Percentiles rank a stretch among this genome's conserved stretches.
phyloP scores from a whole-genome alignment of 2,113 vertebrate species.

The Limanda limanda region DNA sequence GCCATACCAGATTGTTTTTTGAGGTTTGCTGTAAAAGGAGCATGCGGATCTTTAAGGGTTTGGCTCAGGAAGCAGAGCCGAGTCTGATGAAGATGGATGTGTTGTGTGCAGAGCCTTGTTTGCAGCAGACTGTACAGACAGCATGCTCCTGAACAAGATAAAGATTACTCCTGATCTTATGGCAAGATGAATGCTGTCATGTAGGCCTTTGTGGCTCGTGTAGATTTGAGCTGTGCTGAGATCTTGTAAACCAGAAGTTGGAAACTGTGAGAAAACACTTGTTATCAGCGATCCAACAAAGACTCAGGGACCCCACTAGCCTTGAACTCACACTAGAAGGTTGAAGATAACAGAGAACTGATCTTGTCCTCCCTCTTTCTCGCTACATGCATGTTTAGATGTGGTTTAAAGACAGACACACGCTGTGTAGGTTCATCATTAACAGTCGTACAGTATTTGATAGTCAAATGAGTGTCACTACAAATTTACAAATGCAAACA shows the following conservation, averaged over 20 bases:
- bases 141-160: too few relatives aligned
- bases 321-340: constrained; percentile 43
- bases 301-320: neutral
- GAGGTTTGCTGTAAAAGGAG: constrained; percentile 1
- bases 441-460: neutral
- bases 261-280: constrained; percentile 20
- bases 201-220: neutral
- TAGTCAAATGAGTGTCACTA: neutral
- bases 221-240: neutral
- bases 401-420: too few relatives aligned
- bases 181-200: neutral
- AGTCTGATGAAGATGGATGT: neutral
- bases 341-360: constrained; percentile 12
- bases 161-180: neutral
- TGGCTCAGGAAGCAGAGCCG: neutral
- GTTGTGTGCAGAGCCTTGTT: neutral
- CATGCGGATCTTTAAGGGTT: neutral
- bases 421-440: too few relatives aligned
- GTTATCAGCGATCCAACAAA: constrained; percentile 7
- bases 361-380: neutral
- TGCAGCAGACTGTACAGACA: neutral
- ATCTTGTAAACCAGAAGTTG: neutral
- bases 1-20: constrained; percentile 7
- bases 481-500: neutral
- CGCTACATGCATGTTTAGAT: neutral